These are phyloP conservation scores for Athetis lepigone DNA, from an alignment of 2,888 invertebrate genomes.

Conservation along the genomic window DNA sequence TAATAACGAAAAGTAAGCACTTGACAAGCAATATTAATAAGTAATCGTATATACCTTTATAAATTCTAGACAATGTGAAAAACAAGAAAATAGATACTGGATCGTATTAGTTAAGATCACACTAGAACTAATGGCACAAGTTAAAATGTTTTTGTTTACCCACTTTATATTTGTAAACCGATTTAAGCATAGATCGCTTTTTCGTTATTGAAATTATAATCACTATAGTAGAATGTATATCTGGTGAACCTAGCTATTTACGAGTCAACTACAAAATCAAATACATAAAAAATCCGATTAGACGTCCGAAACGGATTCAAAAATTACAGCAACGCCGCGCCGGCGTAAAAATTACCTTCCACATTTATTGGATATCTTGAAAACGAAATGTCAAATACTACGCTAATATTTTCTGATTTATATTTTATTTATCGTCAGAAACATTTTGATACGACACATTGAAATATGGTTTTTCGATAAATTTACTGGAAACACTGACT, in stretches of 20 bases:
- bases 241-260: conserved; percentile 3
- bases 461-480: conserved; percentile 10
- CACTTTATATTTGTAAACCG: neutral
- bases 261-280: neutral
- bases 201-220: too few species aligned
- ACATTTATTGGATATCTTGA: neutral
- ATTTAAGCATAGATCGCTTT: too few species aligned
- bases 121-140: conserved; percentile 27
- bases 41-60: too few species aligned
- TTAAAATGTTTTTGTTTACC: conserved; percentile 22
- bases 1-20: conserved; percentile 27
- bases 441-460: neutral
- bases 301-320: neutral
- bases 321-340: too few species aligned
- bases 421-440: conserved; percentile 3
- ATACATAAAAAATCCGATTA: neutral
- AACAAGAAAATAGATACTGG: too few species aligned
- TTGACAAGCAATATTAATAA: conserved; percentile 14
- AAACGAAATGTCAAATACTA: neutral
- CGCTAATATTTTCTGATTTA: neutral
- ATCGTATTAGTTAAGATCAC: conserved; percentile 18
- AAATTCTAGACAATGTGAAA: too few species aligned
- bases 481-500: conserved; percentile 11
- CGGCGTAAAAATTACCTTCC: neutral
- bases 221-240: too few species aligned